Conservation (phyloP, 2,113 vertebrate genomes). For the Cyrtonyx montezumae region DNA sequence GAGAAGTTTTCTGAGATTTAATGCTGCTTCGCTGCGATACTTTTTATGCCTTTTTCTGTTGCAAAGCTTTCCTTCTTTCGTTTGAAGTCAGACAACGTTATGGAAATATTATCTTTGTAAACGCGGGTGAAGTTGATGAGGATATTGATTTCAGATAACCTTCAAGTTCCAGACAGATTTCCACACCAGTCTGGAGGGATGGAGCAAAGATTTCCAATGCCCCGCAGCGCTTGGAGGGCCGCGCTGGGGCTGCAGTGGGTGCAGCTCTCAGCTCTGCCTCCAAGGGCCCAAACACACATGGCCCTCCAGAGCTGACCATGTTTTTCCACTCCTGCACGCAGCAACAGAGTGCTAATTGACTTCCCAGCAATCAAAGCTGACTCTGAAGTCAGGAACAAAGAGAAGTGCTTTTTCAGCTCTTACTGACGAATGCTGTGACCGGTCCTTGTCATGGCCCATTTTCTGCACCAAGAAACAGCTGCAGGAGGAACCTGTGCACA, state of each 20-base stretch:
- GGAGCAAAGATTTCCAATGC: slow-evolving; percentile 44
- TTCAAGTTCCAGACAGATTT: slow-evolving; percentile 6
- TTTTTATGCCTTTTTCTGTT: slow-evolving; percentile 5
- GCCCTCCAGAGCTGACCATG: background rate
- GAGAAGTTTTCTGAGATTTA: slow-evolving; percentile 25
- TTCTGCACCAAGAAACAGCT: rapidly evolving
- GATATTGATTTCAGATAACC: slow-evolving; percentile 49
- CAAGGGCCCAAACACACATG: rapidly evolving
- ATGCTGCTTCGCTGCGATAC: background rate
- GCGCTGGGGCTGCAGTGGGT: background rate
- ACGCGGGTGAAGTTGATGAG: slow-evolving; percentile 1
- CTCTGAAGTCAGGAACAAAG: background rate
- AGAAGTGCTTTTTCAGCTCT: background rate
- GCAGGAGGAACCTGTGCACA: background rate
- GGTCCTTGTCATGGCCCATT: background rate
- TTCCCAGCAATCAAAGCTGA: background rate
- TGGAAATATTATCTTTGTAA: slow-evolving; percentile 54
- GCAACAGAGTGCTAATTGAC: rapidly evolving
- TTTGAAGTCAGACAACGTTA: background rate
- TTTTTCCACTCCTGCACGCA: rapidly evolving
- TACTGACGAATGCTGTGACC: background rate
- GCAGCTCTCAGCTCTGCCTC: background rate
- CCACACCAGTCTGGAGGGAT: background rate
- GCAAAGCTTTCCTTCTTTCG: background rate
- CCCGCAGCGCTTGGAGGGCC: background rate